Percentiles rank a stretch among this genome's conserved stretches.
These are phyloP conservation scores for Notarius quadriscutis DNA, from an alignment of 2,113 vertebrate genomes.

Conservation along the genomic window DNA sequence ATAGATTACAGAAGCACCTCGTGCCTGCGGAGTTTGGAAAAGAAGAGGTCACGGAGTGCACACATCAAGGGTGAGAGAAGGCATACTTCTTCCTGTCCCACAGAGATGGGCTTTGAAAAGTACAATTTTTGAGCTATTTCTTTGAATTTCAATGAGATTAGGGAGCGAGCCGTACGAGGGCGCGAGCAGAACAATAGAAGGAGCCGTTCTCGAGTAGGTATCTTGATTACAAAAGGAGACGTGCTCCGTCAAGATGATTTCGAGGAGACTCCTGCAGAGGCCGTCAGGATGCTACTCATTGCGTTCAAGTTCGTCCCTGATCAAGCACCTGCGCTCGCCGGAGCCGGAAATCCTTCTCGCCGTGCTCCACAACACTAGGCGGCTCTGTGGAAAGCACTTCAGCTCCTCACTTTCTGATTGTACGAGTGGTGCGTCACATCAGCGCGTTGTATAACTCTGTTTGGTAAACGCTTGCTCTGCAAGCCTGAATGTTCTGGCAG, in stretches of 20 bases:
- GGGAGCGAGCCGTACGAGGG: conserved; percentile 5
- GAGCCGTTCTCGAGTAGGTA: conserved; percentile 58
- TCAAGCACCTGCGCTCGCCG: conserved; percentile 56
- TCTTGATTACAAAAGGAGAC: conserved; percentile 70
- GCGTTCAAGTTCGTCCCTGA: conserved; percentile 54
- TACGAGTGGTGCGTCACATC: conserved; percentile 18
- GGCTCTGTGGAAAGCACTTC: conserved; percentile 58
- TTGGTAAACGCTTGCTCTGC: conserved; percentile 22
- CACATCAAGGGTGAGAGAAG: conserved; percentile 62
- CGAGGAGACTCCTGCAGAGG: conserved; percentile 69
- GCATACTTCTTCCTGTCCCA: conserved; percentile 55
- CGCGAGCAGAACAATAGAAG: conserved; percentile 68
- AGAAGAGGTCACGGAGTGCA: conserved; percentile 46
- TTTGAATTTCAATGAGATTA: conserved; percentile 71
- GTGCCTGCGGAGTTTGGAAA: conserved; percentile 25
- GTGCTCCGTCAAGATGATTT: conserved; percentile 61
- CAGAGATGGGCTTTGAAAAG: conserved; percentile 60
- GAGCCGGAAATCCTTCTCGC: conserved; percentile 46
- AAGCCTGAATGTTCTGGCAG: conserved; percentile 28
- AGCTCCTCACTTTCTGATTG: conserved; percentile 5
- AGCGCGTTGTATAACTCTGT: conserved; percentile 21
- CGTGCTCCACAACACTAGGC: conserved; percentile 65
- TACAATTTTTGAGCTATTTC: conserved; percentile 57
- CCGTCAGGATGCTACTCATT: conserved; percentile 60
- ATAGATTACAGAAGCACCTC: conserved; percentile 29